A percentile compares a stretch with the other conserved stretches of the same genome.
phyloP scores from a whole-genome alignment of 2,888 invertebrate species.

The Rhimphoctona megacephalus region DNA sequence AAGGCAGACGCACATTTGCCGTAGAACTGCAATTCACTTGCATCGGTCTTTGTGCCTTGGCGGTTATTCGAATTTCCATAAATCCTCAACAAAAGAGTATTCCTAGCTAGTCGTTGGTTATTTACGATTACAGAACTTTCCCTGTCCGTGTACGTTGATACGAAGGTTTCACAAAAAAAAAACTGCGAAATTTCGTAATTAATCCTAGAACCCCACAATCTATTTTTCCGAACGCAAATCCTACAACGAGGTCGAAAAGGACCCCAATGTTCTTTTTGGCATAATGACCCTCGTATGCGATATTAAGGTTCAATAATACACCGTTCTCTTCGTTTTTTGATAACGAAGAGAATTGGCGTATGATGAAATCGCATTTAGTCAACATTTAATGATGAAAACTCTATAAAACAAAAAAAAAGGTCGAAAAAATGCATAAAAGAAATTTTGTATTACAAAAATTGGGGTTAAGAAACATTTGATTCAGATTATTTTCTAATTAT shows the following conservation, averaged over 20 bases:
- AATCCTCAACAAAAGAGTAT: not conserved
- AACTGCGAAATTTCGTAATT: not conserved
- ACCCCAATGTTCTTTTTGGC: too few relatives aligned
- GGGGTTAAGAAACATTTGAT: not conserved
- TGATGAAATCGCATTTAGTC: too few relatives aligned
- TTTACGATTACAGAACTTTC: not conserved
- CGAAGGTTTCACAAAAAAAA: not conserved
- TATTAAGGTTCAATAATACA: too few relatives aligned
- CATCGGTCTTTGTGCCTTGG: not conserved
- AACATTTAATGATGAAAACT: too few relatives aligned
- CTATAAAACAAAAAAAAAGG: not conserved
- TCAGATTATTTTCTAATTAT: not conserved
- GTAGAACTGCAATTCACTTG: slow-evolving; percentile 10
- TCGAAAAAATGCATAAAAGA: too few relatives aligned
- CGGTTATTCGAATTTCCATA: not conserved
- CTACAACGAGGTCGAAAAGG: too few relatives aligned
- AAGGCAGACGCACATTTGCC: slow-evolving; percentile 14
- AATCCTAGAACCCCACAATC: too few relatives aligned
- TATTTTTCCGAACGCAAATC: too few relatives aligned
- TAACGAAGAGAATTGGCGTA: too few relatives aligned
- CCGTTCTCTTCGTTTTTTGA: too few relatives aligned
- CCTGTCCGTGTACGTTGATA: not conserved
- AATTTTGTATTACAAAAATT: too few relatives aligned
- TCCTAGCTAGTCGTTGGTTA: not conserved
- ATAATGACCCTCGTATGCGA: too few relatives aligned